Percentiles rank a stretch among this genome's conserved stretches.
Evolutionary conservation across 2,797 vertebrate species (phyloP).

Genomic region (Lacerta viridis): DNA sequence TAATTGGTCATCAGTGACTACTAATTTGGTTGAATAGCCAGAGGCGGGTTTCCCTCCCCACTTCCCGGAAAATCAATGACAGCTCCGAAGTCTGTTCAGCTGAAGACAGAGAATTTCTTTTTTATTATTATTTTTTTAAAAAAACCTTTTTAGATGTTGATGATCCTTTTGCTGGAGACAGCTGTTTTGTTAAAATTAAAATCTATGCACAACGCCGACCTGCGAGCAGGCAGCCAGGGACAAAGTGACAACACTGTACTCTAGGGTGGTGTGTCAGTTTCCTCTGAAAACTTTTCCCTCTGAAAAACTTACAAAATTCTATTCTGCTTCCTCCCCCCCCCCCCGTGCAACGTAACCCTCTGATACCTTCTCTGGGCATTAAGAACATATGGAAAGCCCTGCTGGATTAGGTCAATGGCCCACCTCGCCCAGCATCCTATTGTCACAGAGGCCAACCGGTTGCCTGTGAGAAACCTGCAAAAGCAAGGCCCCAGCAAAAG

Average conservation of each 20-base stretch:
- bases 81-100: constrained; percentile 80
- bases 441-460: no score
- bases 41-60: constrained; percentile 86
- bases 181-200: constrained; percentile 88
- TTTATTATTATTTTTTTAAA: constrained; percentile 48
- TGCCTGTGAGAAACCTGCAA: no score
- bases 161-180: constrained; percentile 81
- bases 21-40: constrained; percentile 89
- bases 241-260: constrained; percentile 59
- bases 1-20: constrained; percentile 90
- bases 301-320: constrained; percentile 17
- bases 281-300: constrained; percentile 46
- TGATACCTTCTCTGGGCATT: no score
- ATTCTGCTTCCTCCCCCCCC: no score
- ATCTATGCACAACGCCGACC: constrained; percentile 71
- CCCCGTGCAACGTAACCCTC: background rate
- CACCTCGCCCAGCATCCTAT: background rate
- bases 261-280: constrained; percentile 62
- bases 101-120: constrained; percentile 67
- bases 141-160: constrained; percentile 76
- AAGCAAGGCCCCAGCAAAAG: no score
- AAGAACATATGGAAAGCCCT: no score
- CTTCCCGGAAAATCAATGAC: constrained; percentile 87
- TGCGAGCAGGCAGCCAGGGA: constrained; percentile 49
- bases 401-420: background rate